These are phyloP conservation scores for Apogon hyalosoma DNA, from an alignment of 2,797 vertebrate genomes.

Conservation along the genomic window DNA sequence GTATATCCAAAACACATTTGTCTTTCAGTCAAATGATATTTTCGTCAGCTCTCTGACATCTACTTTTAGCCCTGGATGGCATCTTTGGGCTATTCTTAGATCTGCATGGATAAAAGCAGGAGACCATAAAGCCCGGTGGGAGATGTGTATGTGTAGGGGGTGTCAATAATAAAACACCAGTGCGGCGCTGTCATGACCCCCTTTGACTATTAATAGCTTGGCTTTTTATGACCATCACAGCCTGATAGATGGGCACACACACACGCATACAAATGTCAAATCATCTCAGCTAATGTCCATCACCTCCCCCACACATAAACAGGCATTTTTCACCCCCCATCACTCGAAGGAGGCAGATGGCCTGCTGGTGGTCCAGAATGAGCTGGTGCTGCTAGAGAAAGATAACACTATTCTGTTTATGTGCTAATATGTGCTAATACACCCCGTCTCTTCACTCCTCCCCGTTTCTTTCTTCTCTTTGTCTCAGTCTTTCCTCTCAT, in stretches of 20 bases:
- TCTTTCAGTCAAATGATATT: slow-evolving; percentile 40
- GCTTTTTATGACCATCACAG: slow-evolving; percentile 55
- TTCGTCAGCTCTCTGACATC: slow-evolving; percentile 35
- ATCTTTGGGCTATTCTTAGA: slow-evolving; percentile 58
- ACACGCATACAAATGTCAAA: slow-evolving; percentile 56
- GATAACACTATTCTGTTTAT: slow-evolving; percentile 48
- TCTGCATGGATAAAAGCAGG: slow-evolving; percentile 41
- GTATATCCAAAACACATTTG: slow-evolving; percentile 6
- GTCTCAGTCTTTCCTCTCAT: background rate
- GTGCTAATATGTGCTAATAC: slow-evolving; percentile 7
- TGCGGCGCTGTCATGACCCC: slow-evolving; percentile 58
- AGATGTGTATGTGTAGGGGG: slow-evolving; percentile 20
- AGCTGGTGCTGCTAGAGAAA: slow-evolving; percentile 30
- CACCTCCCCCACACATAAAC: slow-evolving; percentile 42
- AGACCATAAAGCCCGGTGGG: slow-evolving; percentile 38
- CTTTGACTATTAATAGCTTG: slow-evolving; percentile 71
- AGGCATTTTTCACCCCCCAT: slow-evolving; percentile 35
- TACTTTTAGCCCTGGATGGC: slow-evolving; percentile 25
- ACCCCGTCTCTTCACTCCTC: background rate
- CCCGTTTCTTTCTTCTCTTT: background rate
- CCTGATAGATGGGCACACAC: slow-evolving; percentile 30
- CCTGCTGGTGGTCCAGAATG: slow-evolving; percentile 53
- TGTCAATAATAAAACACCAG: slow-evolving; percentile 62
- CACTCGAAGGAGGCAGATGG: slow-evolving; percentile 43
- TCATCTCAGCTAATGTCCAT: slow-evolving; percentile 43